phyloP scores from a whole-genome alignment of 2,888 invertebrate genomes.

The Archaeoteleia sp. region DNA sequence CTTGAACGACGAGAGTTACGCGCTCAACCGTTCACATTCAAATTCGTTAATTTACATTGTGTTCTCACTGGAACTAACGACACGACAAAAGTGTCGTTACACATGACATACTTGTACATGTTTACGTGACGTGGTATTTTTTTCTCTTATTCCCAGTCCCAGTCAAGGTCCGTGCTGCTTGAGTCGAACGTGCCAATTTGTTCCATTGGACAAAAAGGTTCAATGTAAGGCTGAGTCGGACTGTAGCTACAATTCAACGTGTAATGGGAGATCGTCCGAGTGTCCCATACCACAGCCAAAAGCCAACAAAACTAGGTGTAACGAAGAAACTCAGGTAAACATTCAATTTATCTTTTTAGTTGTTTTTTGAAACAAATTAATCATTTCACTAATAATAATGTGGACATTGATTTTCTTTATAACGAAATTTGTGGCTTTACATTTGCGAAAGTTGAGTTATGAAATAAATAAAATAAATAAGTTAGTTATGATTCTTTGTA shows the following conservation, averaged over 20 bases:
- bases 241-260: constrained; percentile 91
- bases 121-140: constrained; percentile 48
- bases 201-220: constrained; percentile 79
- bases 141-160: constrained; percentile 80
- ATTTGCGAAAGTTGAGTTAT: no score
- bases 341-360: no score
- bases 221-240: constrained; percentile 91
- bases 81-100: constrained; percentile 35
- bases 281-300: constrained; percentile 91
- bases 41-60: no score
- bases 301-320: constrained; percentile 94
- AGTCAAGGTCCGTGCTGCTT: constrained; percentile 98
- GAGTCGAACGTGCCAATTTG: constrained; percentile 85
- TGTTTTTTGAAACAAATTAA: no score
- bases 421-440: no score
- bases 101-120: constrained; percentile 42
- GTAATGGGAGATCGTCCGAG: constrained; percentile 89
- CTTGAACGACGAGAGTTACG: no score
- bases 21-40: no score
- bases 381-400: no score
- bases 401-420: no score
- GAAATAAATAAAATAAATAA: no score
- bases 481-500: no score
- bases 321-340: constrained; percentile 87
- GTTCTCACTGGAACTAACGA: no score